Base-by-base conservation (phyloP, 2,888 invertebrate genomes). In the Odontocerum albicorne region DNA sequence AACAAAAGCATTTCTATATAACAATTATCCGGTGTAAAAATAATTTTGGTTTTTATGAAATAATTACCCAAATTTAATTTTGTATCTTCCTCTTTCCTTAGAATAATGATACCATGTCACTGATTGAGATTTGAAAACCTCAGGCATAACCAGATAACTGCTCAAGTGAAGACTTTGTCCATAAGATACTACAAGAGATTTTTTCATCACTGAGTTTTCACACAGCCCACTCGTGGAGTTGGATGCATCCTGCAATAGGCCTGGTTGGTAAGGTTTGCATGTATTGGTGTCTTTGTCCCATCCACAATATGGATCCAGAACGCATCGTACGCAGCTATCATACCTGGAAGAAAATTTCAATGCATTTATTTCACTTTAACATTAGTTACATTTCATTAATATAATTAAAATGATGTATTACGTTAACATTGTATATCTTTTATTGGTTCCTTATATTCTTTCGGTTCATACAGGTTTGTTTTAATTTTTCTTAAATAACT, bases 271-370 rank as follows among this genome's bases (percentile, higher is more conserved):
- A 0, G 81, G 77, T 45, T 79, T 77, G 66, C 84, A 84, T 8
- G 75, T 72, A 1, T 76, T 78, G 1, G 77, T 74, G 64, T 83
- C 81, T 63, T 81, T 81, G 65, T 85, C 85, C 86, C 86, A 86
- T n/a, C 85, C 85, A 64, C 86, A 86, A 66, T 85, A 84, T 0
- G 86, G 85, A 65, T 86, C 86, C 52, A 82, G 70, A 10, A 83
- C 80, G 67, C 86, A 86, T 3, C 82, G 77, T 4, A 81, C 72
- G 67, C 85, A 85, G 62, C 80, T 81, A 66, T 81, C 80, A 66
- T 84, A 84, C 38, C 82, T 78, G 17, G 12, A 54, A 56, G 8
- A n/a, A 22, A 7, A 40, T 17, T 40, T n/a, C n/a, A n/a, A n/a
- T n/a, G n/a, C n/a, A n/a, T n/a, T n/a, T n/a, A n/a, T n/a, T n/a